Evolutionary conservation across 2,113 vertebrate species (phyloP).

Genomic region (Atlantisia rogersi): DNA sequence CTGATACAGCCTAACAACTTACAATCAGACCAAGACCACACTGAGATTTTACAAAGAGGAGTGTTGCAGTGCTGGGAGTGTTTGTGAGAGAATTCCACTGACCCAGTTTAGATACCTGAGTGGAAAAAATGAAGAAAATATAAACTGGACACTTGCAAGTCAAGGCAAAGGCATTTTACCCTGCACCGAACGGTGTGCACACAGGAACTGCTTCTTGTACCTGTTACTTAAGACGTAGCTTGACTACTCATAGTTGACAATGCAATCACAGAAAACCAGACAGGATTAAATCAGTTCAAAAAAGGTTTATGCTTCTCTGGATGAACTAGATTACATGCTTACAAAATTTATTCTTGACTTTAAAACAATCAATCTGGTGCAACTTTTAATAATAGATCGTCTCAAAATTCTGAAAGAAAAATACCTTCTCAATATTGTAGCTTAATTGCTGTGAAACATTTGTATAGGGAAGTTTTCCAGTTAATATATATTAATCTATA

Average conservation of each 20-base stretch:
- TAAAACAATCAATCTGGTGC: not conserved
- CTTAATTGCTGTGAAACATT: not conserved
- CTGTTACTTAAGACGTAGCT: not conserved
- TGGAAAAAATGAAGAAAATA: not conserved
- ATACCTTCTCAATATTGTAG: not conserved
- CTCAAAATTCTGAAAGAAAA: not conserved
- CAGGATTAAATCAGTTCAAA: not conserved
- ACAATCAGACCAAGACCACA: not conserved
- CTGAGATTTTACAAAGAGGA: rapidly evolving
- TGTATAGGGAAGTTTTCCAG: not conserved
- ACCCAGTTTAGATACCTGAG: not conserved
- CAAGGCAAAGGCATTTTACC: not conserved
- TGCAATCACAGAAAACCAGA: not conserved
- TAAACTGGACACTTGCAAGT: not conserved
- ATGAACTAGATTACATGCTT: not conserved
- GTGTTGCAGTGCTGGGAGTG: not conserved
- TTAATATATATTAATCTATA: not conserved
- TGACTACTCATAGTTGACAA: not conserved
- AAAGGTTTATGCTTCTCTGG: not conserved
- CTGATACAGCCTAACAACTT: not conserved
- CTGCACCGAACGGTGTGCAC: not conserved
- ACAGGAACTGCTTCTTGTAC: not conserved
- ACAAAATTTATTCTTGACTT: not conserved
- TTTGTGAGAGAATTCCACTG: not conserved
- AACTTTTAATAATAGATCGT: not conserved